phyloP scores from a whole-genome alignment of 2,113 vertebrate genomes.

The Excalfactoria chinensis region DNA sequence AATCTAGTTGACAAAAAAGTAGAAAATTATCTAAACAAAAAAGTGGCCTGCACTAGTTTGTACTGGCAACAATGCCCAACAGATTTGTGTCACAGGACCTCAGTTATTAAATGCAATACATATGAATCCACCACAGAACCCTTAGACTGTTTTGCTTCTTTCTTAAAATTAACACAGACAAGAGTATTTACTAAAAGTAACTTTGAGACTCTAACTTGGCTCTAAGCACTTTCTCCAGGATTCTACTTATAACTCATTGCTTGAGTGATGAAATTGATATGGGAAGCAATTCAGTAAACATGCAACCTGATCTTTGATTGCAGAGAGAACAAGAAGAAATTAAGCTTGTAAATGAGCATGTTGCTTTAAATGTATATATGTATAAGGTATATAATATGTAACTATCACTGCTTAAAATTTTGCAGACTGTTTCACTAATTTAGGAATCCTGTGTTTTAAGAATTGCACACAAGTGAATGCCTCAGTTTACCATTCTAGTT shows the following conservation, averaged over 20 bases:
- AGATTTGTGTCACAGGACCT: not conserved
- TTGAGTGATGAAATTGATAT: constrained; percentile 1
- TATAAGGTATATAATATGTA: not conserved
- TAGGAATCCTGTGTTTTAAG: not conserved
- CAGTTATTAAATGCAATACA: not conserved
- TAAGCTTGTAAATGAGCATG: not conserved
- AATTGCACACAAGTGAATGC: not conserved
- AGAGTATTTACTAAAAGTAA: constrained; percentile 48
- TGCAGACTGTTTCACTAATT: not conserved
- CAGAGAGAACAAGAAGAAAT: constrained; percentile 32
- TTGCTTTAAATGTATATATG: not conserved
- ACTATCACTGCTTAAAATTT: not conserved
- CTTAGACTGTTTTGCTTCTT: not conserved
- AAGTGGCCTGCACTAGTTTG: not conserved
- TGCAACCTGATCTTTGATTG: not conserved
- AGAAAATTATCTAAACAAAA: not conserved
- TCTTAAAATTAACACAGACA: constrained; percentile 26
- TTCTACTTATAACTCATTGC: constrained; percentile 15
- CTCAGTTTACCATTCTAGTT: not conserved
- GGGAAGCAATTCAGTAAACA: not conserved
- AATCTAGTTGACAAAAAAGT: not conserved
- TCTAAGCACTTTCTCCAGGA: not conserved
- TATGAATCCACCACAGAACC: not conserved
- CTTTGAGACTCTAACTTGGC: not conserved
- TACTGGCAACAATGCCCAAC: not conserved